Evolutionary conservation across 1,140 invertebrate species (phyloP).

Genomic region (Aradophagus sp.): DNA sequence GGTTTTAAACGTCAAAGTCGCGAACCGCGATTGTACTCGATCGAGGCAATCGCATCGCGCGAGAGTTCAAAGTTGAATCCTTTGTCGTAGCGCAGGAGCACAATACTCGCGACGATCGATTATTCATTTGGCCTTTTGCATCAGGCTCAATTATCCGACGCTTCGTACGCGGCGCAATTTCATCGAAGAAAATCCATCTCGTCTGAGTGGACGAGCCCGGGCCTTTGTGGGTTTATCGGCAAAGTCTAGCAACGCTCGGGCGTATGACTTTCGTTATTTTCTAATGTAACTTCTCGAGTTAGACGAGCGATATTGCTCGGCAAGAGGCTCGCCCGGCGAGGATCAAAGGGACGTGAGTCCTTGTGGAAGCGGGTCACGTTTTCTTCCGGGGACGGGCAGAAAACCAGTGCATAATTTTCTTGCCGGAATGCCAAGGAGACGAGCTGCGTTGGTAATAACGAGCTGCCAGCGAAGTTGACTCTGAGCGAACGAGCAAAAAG

Average conservation of each 20-base stretch:
- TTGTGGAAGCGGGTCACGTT: constrained; percentile 56
- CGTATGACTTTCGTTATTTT: constrained; percentile 59
- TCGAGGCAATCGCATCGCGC: too few relatives aligned
- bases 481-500: constrained; percentile 1
- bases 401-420: constrained; percentile 58
- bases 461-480: constrained; percentile 21
- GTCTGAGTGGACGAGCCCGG: constrained; percentile 4
- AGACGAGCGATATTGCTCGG: constrained; percentile 39
- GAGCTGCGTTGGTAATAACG: constrained; percentile 53
- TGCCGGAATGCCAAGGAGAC: constrained; percentile 50
- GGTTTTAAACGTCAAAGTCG: too few relatives aligned
- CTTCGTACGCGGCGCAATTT: constrained; percentile 32
- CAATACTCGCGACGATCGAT: too few relatives aligned
- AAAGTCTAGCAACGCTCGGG: constrained; percentile 42
- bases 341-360: constrained; percentile 55
- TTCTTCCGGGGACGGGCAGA: constrained; percentile 20
- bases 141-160: constrained; percentile 38
- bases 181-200: constrained; percentile 39
- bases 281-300: constrained; percentile 50
- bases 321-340: constrained; percentile 35
- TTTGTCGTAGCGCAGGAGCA: too few relatives aligned
- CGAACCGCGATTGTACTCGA: too few relatives aligned
- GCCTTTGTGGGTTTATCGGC: constrained; percentile 51
- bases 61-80: too few relatives aligned
- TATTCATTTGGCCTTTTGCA: constrained; percentile 18